These are phyloP conservation scores for Nemoura dubitans DNA, from an alignment of 2,888 invertebrate genomes.

Conservation along the genomic window DNA sequence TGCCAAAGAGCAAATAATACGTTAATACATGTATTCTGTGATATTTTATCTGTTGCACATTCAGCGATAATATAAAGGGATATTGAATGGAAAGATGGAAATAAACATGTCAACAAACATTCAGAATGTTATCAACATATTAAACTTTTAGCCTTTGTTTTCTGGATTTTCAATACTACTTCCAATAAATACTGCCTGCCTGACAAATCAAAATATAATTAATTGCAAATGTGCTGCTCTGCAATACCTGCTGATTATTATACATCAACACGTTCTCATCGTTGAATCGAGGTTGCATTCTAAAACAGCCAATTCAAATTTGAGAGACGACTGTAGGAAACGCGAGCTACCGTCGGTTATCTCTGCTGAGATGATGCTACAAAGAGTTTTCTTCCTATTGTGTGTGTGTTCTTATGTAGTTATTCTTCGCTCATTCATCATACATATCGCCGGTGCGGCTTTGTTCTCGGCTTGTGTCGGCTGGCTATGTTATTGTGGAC, in stretches of 20 bases:
- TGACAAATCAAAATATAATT: no score
- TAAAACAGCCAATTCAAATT: neutral
- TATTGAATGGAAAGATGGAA: no score
- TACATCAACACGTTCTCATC: neutral
- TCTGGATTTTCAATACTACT: no score
- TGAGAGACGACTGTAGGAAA: neutral
- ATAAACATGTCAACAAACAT: no score
- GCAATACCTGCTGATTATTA: neutral
- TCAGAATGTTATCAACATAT: no score
- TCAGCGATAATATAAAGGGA: no score
- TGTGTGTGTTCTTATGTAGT: conserved; percentile 20
- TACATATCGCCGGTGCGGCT: neutral
- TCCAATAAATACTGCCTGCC: no score
- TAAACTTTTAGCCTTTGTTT: no score
- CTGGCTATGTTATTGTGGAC: conserved; percentile 8
- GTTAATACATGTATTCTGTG: no score
- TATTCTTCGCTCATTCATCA: conserved; percentile 22
- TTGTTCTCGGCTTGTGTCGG: conserved; percentile 9
- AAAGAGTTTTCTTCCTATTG: conserved; percentile 32
- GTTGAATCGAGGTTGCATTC: neutral
- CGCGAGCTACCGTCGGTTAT: neutral
- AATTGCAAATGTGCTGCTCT: neutral
- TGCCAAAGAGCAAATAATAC: neutral
- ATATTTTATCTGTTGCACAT: no score
- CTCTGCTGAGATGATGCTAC: conserved; percentile 5